Evolutionary conservation across 2,888 invertebrate genomes (phyloP).

Genomic region (Lasioglossum leucozonium): DNA sequence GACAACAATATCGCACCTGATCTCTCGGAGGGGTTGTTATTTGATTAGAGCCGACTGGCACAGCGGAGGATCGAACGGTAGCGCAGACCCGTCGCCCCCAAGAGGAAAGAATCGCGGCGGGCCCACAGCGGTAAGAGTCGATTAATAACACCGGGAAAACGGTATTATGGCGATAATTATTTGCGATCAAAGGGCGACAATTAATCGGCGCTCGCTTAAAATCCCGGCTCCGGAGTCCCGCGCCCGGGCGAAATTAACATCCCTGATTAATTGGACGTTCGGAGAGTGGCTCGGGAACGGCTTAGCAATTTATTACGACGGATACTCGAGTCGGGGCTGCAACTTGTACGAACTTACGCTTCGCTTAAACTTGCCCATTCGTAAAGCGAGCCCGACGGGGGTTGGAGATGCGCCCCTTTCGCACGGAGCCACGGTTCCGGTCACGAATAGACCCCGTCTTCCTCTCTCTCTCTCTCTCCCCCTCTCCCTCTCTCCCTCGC

Average conservation of each 20-base stretch:
- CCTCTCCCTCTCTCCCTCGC: not conserved
- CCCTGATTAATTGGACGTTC: constrained; percentile 68
- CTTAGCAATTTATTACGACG: constrained; percentile 69
- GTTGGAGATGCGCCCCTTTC: constrained; percentile 41
- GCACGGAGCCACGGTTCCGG: constrained; percentile 61
- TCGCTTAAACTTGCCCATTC: constrained; percentile 63
- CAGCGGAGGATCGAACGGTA: not conserved
- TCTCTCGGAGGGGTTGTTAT: not conserved
- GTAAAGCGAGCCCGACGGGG: constrained; percentile 46
- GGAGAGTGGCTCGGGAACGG: constrained; percentile 56
- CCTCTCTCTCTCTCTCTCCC: not conserved
- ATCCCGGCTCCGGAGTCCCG: constrained; percentile 29
- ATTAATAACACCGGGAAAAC: constrained; percentile 40
- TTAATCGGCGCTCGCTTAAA: constrained; percentile 57
- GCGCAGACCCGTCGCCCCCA: not conserved
- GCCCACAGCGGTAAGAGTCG: constrained; percentile 2
- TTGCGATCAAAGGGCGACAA: constrained; percentile 52
- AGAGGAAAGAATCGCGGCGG: constrained; percentile 1
- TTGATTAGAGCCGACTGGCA: not conserved
- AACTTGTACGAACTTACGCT: constrained; percentile 70
- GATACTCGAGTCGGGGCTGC: constrained; percentile 59
- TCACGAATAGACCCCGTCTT: constrained; percentile 52
- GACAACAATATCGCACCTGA: not conserved
- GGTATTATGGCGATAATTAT: constrained; percentile 45
- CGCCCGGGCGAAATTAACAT: constrained; percentile 59